These are phyloP conservation scores for Nycteola revayana DNA, from an alignment of 2,888 invertebrate species.

Conservation along the genomic window DNA sequence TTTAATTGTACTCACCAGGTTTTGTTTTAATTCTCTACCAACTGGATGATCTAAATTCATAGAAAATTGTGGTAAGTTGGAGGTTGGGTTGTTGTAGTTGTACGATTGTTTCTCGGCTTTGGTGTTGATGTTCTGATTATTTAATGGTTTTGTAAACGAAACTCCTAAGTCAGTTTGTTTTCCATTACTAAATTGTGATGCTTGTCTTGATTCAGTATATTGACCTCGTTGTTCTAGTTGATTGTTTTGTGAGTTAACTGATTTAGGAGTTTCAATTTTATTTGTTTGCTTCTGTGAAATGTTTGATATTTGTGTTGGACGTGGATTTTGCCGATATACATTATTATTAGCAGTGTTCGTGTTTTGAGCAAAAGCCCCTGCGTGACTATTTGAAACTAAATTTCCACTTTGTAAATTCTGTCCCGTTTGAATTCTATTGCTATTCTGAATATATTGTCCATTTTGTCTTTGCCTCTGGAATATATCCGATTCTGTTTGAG, in stretches of 20 bases:
- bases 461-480: conserved; percentile 55
- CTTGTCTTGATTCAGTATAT: conserved; percentile 41
- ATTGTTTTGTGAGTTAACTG: conserved; percentile 33
- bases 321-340: conserved; percentile 27
- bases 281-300: conserved; percentile 39
- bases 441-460: conserved; percentile 32
- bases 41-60: conserved; percentile 41
- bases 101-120: conserved; percentile 45
- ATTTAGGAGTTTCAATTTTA: conserved; percentile 27
- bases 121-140: conserved; percentile 26
- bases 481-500: conserved; percentile 43
- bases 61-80: conserved; percentile 34
- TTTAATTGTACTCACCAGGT: conserved; percentile 64
- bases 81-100: conserved; percentile 40
- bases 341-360: conserved; percentile 26
- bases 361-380: conserved; percentile 39
- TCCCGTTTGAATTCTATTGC: conserved; percentile 35
- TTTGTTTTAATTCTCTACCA: conserved; percentile 57
- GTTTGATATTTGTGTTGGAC: conserved; percentile 38
- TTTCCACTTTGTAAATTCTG: conserved; percentile 35
- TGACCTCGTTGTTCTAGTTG: conserved; percentile 43
- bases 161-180: conserved; percentile 39
- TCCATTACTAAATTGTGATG: conserved; percentile 37
- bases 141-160: conserved; percentile 48
- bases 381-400: conserved; percentile 43